Conservation (phyloP, 2,888 invertebrate genomes). For the Palloptera scutellata region DNA sequence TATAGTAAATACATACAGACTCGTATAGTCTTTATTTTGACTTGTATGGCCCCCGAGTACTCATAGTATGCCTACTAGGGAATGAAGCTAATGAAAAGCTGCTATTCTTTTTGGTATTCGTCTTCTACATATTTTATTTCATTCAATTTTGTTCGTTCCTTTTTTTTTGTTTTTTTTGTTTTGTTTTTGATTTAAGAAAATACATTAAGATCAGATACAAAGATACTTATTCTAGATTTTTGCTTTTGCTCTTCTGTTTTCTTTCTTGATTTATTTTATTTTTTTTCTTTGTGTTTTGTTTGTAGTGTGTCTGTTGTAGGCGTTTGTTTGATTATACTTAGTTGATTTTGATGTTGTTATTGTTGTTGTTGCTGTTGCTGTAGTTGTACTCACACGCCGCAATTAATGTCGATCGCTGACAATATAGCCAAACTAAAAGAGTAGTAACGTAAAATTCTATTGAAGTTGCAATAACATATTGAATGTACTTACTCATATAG, state of each 20-base stretch:
- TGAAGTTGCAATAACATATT: constrained; percentile 8
- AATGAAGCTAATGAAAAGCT: constrained; percentile 14
- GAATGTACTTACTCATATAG: not conserved
- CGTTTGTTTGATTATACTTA: constrained; percentile 34
- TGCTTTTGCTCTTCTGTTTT: constrained; percentile 29
- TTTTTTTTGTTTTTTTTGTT: not conserved
- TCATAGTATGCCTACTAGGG: too few species aligned
- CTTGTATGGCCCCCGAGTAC: too few species aligned
- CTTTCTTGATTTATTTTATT: not conserved
- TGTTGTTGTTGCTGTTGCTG: not conserved
- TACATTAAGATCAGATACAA: constrained; percentile 59
- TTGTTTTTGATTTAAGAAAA: constrained; percentile 32
- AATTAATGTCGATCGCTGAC: constrained; percentile 53
- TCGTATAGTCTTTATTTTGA: too few species aligned
- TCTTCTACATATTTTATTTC: not conserved
- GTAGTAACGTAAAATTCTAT: constrained; percentile 22
- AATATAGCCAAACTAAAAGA: constrained; percentile 1
- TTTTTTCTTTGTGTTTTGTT: constrained; percentile 1
- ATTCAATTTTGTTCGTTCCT: constrained; percentile 4
- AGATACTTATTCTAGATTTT: constrained; percentile 45
- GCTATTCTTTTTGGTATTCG: constrained; percentile 15
- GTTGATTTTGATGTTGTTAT: constrained; percentile 9
- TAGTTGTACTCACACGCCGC: constrained; percentile 38
- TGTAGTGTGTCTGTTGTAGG: constrained; percentile 42
- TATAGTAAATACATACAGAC: not conserved